Evolutionary conservation across 2,797 vertebrate species (phyloP).

Genomic region (Mus minutoides): DNA sequence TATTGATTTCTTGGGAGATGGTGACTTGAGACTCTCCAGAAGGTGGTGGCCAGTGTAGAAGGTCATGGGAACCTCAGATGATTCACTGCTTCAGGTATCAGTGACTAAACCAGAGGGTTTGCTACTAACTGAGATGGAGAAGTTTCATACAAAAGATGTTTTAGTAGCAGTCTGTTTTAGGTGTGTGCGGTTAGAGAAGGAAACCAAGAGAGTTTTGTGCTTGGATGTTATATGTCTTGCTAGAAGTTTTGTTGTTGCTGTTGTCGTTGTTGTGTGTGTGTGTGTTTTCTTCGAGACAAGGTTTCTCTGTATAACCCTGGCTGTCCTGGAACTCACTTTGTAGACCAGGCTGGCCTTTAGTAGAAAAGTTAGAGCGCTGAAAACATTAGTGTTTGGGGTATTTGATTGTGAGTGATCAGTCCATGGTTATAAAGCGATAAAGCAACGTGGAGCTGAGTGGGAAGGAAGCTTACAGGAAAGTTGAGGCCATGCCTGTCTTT

Average conservation of each 20-base stretch:
- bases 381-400: constrained; percentile 31
- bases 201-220: not conserved
- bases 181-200: not conserved
- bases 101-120: not conserved
- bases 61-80: not conserved
- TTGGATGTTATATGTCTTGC: not conserved
- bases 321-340: no score
- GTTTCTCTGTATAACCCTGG: no score
- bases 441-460: not conserved
- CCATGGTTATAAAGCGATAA: not conserved
- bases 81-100: not conserved
- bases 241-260: no score
- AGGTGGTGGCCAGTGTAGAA: not conserved
- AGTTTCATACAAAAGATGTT: not conserved
- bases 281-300: no score
- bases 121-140: not conserved
- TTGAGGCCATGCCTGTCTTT: not conserved
- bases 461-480: not conserved
- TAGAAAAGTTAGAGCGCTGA: not conserved
- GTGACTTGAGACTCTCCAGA: not conserved
- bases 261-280: no score
- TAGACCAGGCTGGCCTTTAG: no score
- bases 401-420: not conserved
- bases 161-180: not conserved
- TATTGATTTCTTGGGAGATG: not conserved